Evolutionary conservation across 1,140 invertebrate species (phyloP).

Genomic region (Dolichoris vasculosae): DNA sequence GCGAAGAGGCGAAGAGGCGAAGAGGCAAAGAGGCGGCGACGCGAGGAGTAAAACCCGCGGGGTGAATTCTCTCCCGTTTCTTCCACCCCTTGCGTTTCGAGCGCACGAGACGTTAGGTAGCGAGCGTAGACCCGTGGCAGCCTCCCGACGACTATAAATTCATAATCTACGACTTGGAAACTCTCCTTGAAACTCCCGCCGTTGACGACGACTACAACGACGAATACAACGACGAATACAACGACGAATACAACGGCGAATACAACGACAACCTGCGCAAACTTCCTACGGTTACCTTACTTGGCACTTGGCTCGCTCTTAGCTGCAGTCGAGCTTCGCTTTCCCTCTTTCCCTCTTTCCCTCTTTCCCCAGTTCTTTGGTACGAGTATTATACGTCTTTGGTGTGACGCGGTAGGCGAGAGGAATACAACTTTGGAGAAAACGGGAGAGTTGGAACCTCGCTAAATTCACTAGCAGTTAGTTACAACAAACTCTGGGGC

Average conservation of each 20-base stretch:
- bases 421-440: conserved; percentile 35
- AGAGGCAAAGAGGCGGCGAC: no score
- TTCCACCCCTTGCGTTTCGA: conserved; percentile 64
- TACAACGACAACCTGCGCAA: conserved; percentile 54
- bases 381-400: background rate
- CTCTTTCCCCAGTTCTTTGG: background rate
- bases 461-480: conserved; percentile 73
- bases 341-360: background rate
- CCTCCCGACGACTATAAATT: conserved; percentile 72
- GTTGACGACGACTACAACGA: conserved; percentile 21
- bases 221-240: no score
- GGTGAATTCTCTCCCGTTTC: no score
- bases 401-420: background rate
- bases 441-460: conserved; percentile 67
- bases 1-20: no score
- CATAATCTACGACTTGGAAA: conserved; percentile 73
- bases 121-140: conserved; percentile 51
- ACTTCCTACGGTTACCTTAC: conserved; percentile 66
- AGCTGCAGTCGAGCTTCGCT: conserved; percentile 21
- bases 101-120: background rate
- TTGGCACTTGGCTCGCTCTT: conserved; percentile 24
- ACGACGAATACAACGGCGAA: no score
- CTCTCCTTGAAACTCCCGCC: conserved; percentile 44
- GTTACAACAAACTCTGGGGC: conserved; percentile 69
- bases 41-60: conserved; percentile 61